A percentile compares a stretch with the other conserved stretches of the same genome.
Evolutionary conservation across 2,113 vertebrate species (phyloP).

Genomic region (Calonectris borealis): DNA sequence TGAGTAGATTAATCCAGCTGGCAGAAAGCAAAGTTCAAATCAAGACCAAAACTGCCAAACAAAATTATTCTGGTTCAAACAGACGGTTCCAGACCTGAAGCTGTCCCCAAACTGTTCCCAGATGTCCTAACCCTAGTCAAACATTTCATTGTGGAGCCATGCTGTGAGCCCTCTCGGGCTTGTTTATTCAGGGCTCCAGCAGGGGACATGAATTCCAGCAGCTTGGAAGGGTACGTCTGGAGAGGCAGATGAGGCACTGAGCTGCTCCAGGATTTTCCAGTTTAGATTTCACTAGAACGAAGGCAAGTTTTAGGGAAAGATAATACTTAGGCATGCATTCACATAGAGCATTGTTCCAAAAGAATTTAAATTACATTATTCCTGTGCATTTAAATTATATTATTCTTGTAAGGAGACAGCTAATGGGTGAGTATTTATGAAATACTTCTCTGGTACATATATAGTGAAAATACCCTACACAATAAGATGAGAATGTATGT

Average conservation of each 20-base stretch:
- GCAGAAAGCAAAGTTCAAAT: slow-evolving; percentile 28
- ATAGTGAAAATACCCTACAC: neutral
- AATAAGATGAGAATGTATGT: neutral
- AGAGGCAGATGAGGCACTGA: neutral
- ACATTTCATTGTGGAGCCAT: neutral
- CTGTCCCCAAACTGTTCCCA: slow-evolving; percentile 57
- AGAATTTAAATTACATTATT: neutral
- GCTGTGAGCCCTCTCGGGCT: neutral
- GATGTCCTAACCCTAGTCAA: slow-evolving; percentile 19
- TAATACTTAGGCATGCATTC: neutral
- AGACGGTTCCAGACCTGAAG: slow-evolving; percentile 35
- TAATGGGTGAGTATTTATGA: neutral
- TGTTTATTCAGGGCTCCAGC: neutral
- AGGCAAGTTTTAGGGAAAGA: neutral
- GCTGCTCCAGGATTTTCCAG: neutral
- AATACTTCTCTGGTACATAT: neutral
- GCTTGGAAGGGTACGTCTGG: neutral
- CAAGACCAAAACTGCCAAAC: slow-evolving; percentile 32
- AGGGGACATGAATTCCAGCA: neutral
- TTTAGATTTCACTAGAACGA: neutral
- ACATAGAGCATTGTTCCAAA: neutral
- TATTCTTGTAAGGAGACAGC: neutral
- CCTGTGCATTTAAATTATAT: neutral
- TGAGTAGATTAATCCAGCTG: slow-evolving; percentile 1
- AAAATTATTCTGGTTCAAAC: slow-evolving; percentile 19